A percentile compares a stretch with the other conserved stretches of the same genome.
Conservation (phyloP, 2,888 invertebrate species). For the Saturnia pavonia region DNA sequence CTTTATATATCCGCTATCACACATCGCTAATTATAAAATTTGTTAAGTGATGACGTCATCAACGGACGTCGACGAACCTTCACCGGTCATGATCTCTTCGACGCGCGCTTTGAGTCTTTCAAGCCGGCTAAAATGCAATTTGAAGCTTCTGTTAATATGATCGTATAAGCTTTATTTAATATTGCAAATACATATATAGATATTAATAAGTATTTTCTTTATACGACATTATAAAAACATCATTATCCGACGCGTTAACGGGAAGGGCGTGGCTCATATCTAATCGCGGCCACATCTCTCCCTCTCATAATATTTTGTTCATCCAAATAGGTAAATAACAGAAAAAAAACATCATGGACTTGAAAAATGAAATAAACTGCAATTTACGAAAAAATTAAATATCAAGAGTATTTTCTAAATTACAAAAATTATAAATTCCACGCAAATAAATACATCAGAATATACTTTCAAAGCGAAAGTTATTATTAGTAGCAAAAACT, state of each 20-base stretch:
- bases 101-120: constrained; percentile 60
- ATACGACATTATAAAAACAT: too few relatives aligned
- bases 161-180: constrained; percentile 4
- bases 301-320: too few relatives aligned
- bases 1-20: neutral
- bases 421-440: too few relatives aligned
- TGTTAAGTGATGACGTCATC: constrained; percentile 7
- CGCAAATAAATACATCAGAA: too few relatives aligned
- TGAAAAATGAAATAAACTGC: neutral
- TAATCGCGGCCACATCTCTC: too few relatives aligned
- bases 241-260: too few relatives aligned
- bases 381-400: neutral
- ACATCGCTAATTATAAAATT: neutral
- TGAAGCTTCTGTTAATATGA: constrained; percentile 37
- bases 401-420: too few relatives aligned
- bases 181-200: neutral
- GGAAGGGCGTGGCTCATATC: too few relatives aligned
- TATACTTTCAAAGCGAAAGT: too few relatives aligned
- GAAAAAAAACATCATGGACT: too few relatives aligned
- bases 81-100: constrained; percentile 63
- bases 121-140: constrained; percentile 62
- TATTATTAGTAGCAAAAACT: too few relatives aligned
- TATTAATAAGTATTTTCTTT: neutral
- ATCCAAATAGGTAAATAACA: too few relatives aligned
- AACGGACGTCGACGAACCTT: constrained; percentile 24